Conservation (phyloP, 2,113 vertebrate genomes). For the Aegotheles bennettii region DNA sequence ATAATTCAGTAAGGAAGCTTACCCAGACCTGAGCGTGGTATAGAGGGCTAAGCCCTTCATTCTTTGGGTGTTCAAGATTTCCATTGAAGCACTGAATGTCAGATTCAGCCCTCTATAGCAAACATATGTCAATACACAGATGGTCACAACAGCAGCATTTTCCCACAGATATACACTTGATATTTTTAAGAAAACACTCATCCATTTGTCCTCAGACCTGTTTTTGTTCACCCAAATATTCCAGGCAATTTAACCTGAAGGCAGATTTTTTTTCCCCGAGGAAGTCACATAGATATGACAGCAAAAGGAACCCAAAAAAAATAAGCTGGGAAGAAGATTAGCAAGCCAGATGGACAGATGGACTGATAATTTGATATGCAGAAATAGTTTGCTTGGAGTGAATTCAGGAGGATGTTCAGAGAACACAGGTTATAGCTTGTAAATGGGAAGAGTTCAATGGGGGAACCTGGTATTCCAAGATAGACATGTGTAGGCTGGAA, state of each 20-base stretch:
- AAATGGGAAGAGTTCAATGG: conserved; percentile 1
- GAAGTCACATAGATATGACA: not conserved
- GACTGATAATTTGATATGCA: not conserved
- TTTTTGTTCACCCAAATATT: conserved; percentile 22
- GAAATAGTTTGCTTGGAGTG: not conserved
- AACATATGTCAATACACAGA: conserved; percentile 45
- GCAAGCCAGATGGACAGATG: conserved; percentile 36
- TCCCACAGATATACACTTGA: not conserved
- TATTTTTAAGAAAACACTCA: conserved; percentile 11
- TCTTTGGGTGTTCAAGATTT: not conserved
- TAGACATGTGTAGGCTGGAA: not conserved
- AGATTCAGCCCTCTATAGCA: not conserved
- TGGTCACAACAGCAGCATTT: conserved; percentile 21
- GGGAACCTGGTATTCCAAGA: not conserved
- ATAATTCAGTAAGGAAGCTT: not conserved
- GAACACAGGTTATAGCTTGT: not conserved
- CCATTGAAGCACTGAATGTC: not conserved
- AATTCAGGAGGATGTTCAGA: not conserved
- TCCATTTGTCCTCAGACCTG: conserved; percentile 1
- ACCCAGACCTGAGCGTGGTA: not conserved
- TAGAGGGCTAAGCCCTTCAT: not conserved
- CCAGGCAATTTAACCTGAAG: conserved; percentile 43
- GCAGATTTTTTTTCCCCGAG: not conserved
- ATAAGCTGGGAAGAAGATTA: not conserved
- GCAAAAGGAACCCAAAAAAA: not conserved